A percentile compares a stretch with the other conserved stretches of the same genome.
Conservation (phyloP, 2,888 invertebrate species). For the Glyphotaelius pellucidus region DNA sequence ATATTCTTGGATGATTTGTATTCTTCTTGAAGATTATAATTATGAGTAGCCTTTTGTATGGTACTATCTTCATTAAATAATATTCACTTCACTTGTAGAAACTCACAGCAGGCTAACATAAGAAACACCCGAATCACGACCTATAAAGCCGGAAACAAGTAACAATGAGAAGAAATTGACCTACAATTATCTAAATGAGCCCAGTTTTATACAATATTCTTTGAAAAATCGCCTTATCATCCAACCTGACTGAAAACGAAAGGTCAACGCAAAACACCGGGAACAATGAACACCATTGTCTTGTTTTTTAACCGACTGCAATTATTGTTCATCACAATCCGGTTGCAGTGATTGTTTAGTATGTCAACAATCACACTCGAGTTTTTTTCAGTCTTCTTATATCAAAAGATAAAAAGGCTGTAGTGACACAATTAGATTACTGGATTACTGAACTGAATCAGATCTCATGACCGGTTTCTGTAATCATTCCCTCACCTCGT, state of each 20-base stretch:
- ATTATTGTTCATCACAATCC: not conserved
- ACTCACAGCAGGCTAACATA: not conserved
- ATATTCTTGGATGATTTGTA: not conserved
- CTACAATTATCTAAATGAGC: conserved; percentile 9
- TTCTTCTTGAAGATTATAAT: not conserved
- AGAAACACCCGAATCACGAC: not conserved
- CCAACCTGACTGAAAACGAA: not conserved
- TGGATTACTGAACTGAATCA: not conserved
- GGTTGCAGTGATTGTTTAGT: not conserved
- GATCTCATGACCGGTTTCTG: not conserved
- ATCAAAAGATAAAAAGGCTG: not conserved
- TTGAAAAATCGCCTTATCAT: not conserved
- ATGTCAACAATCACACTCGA: not conserved
- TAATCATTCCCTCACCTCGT: not conserved
- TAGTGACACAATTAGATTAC: not conserved
- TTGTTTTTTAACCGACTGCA: not conserved
- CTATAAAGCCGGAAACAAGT: conserved; percentile 33
- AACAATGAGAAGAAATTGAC: conserved; percentile 42
- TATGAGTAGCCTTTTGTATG: not conserved
- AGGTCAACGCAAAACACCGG: not conserved
- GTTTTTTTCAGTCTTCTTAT: not conserved
- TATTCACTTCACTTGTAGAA: not conserved
- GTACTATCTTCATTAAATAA: not conserved
- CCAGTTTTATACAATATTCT: not conserved
- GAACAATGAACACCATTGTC: not conserved